Evolutionary conservation across 2,113 vertebrate genomes (phyloP), one percentile per base, ranked within the genome.

Genomic region (Calyptommatus sinebrachiatus): DNA sequence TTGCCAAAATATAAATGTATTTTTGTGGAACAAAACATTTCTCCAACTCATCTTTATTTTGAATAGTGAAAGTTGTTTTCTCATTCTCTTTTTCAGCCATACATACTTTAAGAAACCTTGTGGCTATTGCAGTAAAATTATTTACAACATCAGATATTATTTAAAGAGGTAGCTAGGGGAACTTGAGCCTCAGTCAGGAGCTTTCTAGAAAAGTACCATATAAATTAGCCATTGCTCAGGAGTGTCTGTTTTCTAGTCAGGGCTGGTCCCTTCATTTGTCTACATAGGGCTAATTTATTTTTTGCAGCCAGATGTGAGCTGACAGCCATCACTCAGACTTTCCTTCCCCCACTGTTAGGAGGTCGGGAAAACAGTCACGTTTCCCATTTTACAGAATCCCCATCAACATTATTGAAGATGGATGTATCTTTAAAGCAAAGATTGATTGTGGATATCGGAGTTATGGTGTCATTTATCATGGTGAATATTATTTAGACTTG

Each of bases 401-500:
- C 96, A 97, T 97, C 97, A 97, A 97, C 97, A 96, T 97, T 97
- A 97, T 94, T 94, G 96, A 97, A 98, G 97, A 99, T 97, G 97
- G 97, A 99, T 99, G 97, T 95, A 96, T 97, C 97, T 97, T 98
- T 98, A 98, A 97, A 98, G 96, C 96, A 94, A 96, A 97, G 98
- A 98, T 98, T 97, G 97, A 99, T 98, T 97, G 97, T 97, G 97
- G 97, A 97, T 99, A 98, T 98, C 96, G 96, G 97, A 97, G 96
- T 97, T 97, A 97, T 97, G 96, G 97, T 93, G 95, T 95, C 97
- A 97, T 99, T 97, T 97, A 97, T 99, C 97, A 99, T 96, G 88
- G 95, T 95, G 95, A 96, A 97, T 97, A 97, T 98, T 97, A 98
- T 99, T 99, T 97, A 97, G 97, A 98, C 96, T 95, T 96, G 95